A percentile compares a stretch with the other conserved stretches of the same genome.
Evolutionary conservation across 2,888 invertebrate genomes (phyloP).

Genomic region (Heteropelma amictum): DNA sequence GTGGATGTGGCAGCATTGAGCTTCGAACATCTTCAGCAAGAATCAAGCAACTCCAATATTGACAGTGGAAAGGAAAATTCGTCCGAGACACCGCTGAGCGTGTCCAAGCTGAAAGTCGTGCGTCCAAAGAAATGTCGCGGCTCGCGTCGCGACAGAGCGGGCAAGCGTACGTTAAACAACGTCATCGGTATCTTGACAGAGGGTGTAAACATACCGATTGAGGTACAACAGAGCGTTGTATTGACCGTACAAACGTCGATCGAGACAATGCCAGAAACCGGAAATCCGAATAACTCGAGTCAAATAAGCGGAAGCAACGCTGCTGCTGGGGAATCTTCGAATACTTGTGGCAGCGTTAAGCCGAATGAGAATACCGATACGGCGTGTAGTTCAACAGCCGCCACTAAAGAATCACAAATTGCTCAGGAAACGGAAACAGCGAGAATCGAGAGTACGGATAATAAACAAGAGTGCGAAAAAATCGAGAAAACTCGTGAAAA

Average conservation of each 20-base stretch:
- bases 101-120: conserved; percentile 68
- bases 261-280: conserved; percentile 61
- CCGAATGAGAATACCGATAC: conserved; percentile 45
- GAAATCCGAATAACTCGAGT: conserved; percentile 54
- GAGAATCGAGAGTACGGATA: background rate
- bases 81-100: conserved; percentile 66
- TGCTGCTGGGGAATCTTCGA: conserved; percentile 33
- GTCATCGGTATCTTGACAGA: conserved; percentile 76
- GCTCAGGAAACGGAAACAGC: background rate
- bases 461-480: background rate
- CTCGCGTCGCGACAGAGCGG: conserved; percentile 64
- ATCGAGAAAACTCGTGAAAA: background rate
- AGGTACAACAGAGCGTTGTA: conserved; percentile 71
- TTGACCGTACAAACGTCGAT: conserved; percentile 70
- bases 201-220: conserved; percentile 74
- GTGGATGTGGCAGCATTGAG: conserved; percentile 60
- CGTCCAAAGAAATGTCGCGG: conserved; percentile 72
- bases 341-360: conserved; percentile 42
- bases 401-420: conserved; percentile 15
- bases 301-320: conserved; percentile 50
- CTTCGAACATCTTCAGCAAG: conserved; percentile 70
- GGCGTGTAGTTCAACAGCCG: conserved; percentile 34
- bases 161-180: conserved; percentile 69
- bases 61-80: conserved; percentile 77
- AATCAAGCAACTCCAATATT: conserved; percentile 72